These are phyloP conservation scores for Gadus chalcogrammus DNA, from an alignment of 2,113 vertebrate genomes.

Conservation along the genomic window DNA sequence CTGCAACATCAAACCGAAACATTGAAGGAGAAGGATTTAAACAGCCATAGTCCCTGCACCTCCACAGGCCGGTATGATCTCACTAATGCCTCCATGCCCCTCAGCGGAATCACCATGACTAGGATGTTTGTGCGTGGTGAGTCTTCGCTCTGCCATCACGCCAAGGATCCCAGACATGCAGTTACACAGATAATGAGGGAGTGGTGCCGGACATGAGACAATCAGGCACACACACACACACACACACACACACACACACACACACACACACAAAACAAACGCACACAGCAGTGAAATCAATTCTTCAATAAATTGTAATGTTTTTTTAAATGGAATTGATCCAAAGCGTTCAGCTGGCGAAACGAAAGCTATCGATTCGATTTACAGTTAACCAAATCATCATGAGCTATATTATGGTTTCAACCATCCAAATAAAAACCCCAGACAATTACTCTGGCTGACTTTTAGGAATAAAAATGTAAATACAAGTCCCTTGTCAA, in stretches of 20 bases:
- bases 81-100: constrained; percentile 12
- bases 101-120: constrained; percentile 39
- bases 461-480: constrained; percentile 25
- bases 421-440: no score
- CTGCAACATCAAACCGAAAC: not conserved
- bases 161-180: constrained; percentile 62
- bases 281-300: no score
- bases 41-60: no score
- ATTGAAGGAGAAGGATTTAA: no score
- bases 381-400: no score
- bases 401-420: no score
- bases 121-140: constrained; percentile 51
- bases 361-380: no score
- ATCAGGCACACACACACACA: constrained; percentile 30
- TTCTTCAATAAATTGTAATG: no score
- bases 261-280: no score
- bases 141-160: constrained; percentile 29
- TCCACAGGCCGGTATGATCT: no score
- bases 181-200: constrained; percentile 61
- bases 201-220: constrained; percentile 58
- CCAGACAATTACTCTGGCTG: constrained; percentile 18
- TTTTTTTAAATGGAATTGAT: no score
- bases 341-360: no score
- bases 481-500: constrained; percentile 41
- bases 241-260: constrained; percentile 4